Evolutionary conservation across 2,113 vertebrate genomes (phyloP), one percentile per base, ranked within the genome.

Genomic region (Aptenodytes forsteri): DNA sequence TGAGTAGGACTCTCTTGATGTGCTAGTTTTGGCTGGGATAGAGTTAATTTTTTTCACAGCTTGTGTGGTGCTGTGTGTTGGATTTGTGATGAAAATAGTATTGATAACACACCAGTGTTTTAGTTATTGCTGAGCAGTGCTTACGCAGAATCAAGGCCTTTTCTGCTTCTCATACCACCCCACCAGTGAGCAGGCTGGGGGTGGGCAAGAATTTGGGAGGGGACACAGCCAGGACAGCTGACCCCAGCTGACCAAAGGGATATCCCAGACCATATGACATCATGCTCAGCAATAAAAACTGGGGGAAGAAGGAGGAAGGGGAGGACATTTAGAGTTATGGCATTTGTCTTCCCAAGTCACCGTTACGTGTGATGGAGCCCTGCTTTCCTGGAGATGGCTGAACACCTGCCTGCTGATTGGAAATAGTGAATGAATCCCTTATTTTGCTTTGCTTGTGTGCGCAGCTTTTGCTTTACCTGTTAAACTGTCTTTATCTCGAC

Each of bases 321-420:
- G 11, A 20, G 59, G 3, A 13, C 7, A 2, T 47, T 42, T 26
- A 27, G 73, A 77, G 30, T 52, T 4, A 21, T 0, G 3, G 18
- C 1, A 0, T 76, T 89, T 80, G 77, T 92, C 32, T 94, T 85
- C 38, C 32, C 16, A 34, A 54, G n/a, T 91, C 10, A 46, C n/a
- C 0, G 0, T 19, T 64, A 5, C 0, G 0, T 1, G 2, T 64
- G 38, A 7, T 3, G 1, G 87, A 88, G 30, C 34, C 18, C 11
- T 7, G 69, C 38, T 40, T 30, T 26, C 52, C 44, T 55, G 44
- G 25, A 30, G 44, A 9, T 29, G 64, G 49, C 52, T 21, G 8
- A 55, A 55, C 67, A n/a, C 29, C 72, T 44, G 21, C 67, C 32
- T 84, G 62, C 67, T 0, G 0, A 64, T 32, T 52, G 32, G 36